Base-by-base conservation (phyloP, 2,113 vertebrate species). In the Cepphus grylle region DNA sequence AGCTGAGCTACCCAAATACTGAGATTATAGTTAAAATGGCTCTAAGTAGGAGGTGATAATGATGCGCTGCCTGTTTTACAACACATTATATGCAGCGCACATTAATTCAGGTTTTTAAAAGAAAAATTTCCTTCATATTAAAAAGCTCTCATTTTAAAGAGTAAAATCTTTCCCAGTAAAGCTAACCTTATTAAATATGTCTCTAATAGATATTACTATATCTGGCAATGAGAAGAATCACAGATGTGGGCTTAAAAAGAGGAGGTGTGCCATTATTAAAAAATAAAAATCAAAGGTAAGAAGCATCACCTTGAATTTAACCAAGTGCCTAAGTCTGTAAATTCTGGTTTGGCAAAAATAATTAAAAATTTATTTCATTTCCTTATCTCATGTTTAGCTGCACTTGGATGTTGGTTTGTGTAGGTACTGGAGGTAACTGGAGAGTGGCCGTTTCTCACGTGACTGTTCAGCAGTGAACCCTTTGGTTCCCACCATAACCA, bases 21-120 rank as follows among this genome's bases (percentile, higher is more conserved):
- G 95, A 96, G 95, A 95, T 97, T 95, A 94, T 81, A 72, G 94
- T 97, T 97, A 95, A 97, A 98, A 97, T 93, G 82, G 58, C 66
- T 97, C 94, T 93, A 96, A 97, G 97, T 96, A 87, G 96, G 96
- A 93, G 87, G 93, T 82, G 93, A 94, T 96, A 97, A 97, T 97
- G 96, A 96, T 93, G 93, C 2, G 0, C 81, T 94, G 80, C 83
- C 93, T 95, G 82, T 90, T 97, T 97, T 93, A 90, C 88, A 97
- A 73, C 94, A 94, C 81, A 32, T 94, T 97, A 67, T 81, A 42
- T 87, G 71, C 88, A 40, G 19, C 66, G 87, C 78, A 86, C 32
- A 11, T 96, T 96, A 87, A 88, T 96, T 94, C 73, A 2, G 19
- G 21, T 91, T 94, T 96, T 94, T 94, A 50, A 69, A 94, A 94